Conservation (phyloP, 2,888 invertebrate species). For the Temnothorax unifasciatus region DNA sequence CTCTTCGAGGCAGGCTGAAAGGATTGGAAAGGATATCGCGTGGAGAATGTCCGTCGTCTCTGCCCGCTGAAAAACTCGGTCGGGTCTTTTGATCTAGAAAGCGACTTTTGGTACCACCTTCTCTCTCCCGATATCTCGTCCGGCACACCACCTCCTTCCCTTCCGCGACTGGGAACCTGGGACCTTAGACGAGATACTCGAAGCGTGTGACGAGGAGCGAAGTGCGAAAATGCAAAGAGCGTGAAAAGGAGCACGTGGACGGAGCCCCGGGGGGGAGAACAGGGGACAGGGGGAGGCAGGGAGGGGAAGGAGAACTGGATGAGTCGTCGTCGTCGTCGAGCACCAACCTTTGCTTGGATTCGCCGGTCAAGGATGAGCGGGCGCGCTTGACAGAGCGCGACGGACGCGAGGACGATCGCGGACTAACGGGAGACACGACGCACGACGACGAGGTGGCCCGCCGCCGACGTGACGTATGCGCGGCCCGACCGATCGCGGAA, state of each 20-base stretch:
- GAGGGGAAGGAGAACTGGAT: background rate
- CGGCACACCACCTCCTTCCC: background rate
- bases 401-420: background rate
- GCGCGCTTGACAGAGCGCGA: slow-evolving; percentile 34
- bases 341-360: slow-evolving; percentile 47
- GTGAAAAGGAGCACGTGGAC: slow-evolving; percentile 19
- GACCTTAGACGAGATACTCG: background rate
- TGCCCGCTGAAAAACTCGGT: background rate
- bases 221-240: slow-evolving; percentile 21
- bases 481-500: slow-evolving; percentile 13
- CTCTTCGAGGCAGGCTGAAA: background rate
- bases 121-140: background rate
- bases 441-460: background rate
- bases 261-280: too few relatives aligned
- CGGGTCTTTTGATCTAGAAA: background rate
- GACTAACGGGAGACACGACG: slow-evolving; percentile 16
- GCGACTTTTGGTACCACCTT: background rate
- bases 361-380: slow-evolving; percentile 39
- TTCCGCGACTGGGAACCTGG: background rate
- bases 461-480: slow-evolving; percentile 43
- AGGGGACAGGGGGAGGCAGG: background rate
- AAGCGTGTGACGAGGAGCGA: background rate
- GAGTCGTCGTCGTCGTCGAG: background rate
- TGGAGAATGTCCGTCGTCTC: background rate
- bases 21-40: background rate